Percentiles rank a stretch among this genome's conserved stretches.
phyloP scores from a whole-genome alignment of 2,113 vertebrate species.

The Nyctereutes procyonoides region DNA sequence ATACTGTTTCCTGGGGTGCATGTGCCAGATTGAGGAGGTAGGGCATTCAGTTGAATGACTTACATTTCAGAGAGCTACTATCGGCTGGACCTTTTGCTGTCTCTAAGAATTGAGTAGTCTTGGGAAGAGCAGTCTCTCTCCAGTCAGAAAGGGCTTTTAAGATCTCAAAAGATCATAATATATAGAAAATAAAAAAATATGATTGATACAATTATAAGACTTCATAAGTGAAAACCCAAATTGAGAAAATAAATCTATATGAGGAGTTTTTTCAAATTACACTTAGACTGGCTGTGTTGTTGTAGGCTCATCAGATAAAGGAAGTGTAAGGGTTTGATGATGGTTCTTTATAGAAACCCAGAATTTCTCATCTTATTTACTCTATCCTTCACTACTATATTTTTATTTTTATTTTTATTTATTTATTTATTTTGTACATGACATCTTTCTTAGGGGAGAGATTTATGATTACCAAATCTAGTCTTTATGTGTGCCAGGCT shows the following conservation, averaged over 20 bases:
- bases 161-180: neutral
- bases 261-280: neutral
- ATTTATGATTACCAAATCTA: neutral
- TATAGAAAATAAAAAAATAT: neutral
- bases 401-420: neutral
- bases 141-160: neutral
- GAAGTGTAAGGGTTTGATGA: neutral
- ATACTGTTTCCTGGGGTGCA: neutral
- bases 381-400: neutral
- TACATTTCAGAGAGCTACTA: neutral
- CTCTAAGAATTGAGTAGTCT: neutral
- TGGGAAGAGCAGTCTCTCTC: neutral
- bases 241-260: neutral
- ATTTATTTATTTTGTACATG: neutral
- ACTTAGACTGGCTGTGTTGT: neutral
- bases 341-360: neutral
- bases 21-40: neutral
- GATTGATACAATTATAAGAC: neutral
- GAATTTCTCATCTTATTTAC: neutral
- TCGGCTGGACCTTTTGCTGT: neutral
- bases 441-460: neutral
- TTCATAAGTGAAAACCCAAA: neutral
- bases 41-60: neutral
- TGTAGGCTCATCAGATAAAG: neutral
- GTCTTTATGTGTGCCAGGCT: neutral